Evolutionary conservation across 35 echinoderm and acorn worm genomes (phyloP).

Genomic region (Diadema setosum): DNA sequence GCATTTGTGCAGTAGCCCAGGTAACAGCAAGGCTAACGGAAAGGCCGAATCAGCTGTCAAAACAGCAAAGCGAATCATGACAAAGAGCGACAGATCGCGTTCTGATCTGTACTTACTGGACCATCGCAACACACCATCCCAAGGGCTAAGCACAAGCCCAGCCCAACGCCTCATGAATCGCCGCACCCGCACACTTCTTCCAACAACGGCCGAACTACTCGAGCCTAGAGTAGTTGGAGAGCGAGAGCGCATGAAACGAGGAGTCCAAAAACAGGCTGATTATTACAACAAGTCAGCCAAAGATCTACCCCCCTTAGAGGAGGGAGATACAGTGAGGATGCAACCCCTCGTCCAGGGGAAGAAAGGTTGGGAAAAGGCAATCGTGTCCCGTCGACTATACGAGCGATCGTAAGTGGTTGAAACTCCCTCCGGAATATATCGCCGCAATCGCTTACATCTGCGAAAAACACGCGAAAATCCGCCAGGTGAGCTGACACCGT

Average conservation of each 20-base stretch:
- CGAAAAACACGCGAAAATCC: no score
- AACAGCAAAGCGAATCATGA: background rate
- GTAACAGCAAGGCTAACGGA: background rate
- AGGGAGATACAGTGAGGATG: slow-evolving; percentile 28
- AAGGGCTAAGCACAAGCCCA: background rate
- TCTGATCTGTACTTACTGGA: background rate
- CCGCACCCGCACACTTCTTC: slow-evolving; percentile 6
- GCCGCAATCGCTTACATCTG: no score
- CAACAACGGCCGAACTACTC: background rate
- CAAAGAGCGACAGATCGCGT: background rate
- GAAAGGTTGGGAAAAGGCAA: slow-evolving; percentile 35
- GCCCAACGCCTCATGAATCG: slow-evolving; percentile 28
- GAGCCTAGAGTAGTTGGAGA: background rate
- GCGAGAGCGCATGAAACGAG: no score
- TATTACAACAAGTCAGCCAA: background rate
- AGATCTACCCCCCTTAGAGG: background rate
- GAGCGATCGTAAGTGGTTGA: slow-evolving; percentile 36
- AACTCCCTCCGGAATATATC: no score
- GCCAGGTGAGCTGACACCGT: no score
- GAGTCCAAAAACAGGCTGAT: background rate
- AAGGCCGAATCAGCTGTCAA: background rate
- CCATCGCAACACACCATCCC: background rate
- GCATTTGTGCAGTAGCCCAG: background rate
- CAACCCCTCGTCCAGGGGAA: slow-evolving; percentile 37
- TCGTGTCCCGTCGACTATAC: slow-evolving; percentile 1